A percentile compares a stretch with the other conserved stretches of the same genome.
phyloP scores from a whole-genome alignment of 2,797 vertebrate genomes.

The Enteromius unitaeniatus region DNA sequence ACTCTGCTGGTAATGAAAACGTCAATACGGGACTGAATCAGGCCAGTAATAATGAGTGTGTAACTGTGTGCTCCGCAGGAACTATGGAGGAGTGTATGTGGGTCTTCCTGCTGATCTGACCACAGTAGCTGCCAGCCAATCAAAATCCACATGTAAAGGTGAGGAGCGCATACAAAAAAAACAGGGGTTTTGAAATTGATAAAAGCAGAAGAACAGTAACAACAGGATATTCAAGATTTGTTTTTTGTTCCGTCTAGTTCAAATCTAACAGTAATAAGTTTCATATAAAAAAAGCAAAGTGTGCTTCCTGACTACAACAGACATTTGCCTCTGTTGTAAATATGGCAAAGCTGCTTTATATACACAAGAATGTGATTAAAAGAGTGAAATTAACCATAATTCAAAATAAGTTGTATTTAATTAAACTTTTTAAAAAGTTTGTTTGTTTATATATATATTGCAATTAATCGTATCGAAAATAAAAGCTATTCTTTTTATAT shows the following conservation, averaged over 20 bases:
- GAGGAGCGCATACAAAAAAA: constrained; percentile 50
- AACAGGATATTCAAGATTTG: no score
- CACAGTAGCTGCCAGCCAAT: constrained; percentile 81
- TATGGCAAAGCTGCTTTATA: neutral
- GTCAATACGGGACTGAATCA: neutral
- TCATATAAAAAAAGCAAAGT: neutral
- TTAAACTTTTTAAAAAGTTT: neutral
- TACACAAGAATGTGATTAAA: neutral
- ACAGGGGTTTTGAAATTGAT: neutral
- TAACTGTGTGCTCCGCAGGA: constrained; percentile 74
- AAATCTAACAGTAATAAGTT: neutral
- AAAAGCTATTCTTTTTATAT: no score
- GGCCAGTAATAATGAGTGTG: neutral
- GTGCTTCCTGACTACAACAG: neutral
- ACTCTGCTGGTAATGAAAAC: neutral
- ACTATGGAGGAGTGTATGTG: constrained; percentile 96
- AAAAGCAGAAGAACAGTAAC: neutral
- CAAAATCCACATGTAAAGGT: constrained; percentile 88
- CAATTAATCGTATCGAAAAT: no score
- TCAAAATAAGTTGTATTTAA: neutral
- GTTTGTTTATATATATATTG: no score
- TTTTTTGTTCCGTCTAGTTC: no score
- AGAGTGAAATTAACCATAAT: neutral
- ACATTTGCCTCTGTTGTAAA: neutral
- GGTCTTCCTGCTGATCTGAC: constrained; percentile 87